Percentiles rank a stretch among this genome's conserved stretches.
Conservation (phyloP, 2,113 vertebrate genomes). For the Syrmaticus mikado region DNA sequence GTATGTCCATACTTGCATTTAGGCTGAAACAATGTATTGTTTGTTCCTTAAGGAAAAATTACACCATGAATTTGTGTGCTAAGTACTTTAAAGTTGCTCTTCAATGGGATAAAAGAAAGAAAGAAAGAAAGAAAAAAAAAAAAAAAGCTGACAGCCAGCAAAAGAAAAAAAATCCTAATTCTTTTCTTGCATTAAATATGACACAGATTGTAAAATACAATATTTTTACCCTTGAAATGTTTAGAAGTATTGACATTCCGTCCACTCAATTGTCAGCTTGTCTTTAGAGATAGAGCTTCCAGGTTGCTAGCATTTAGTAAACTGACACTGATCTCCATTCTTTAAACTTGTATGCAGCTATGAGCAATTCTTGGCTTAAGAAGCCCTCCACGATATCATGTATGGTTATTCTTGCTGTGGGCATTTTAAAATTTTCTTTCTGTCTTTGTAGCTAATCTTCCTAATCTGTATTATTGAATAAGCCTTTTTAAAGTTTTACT, state of each 20-base stretch:
- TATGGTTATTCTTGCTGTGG: slow-evolving; percentile 50
- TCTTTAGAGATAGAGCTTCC: slow-evolving; percentile 75
- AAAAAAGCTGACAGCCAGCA: slow-evolving; percentile 89
- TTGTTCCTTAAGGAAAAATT: background rate
- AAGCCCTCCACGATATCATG: background rate
- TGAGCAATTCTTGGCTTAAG: slow-evolving; percentile 48
- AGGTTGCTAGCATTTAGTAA: slow-evolving; percentile 78
- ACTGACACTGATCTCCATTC: slow-evolving; percentile 80
- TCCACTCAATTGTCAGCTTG: slow-evolving; percentile 78
- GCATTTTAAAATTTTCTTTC: background rate
- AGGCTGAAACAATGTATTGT: background rate
- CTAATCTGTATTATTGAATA: background rate
- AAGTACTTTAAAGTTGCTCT: slow-evolving; percentile 65
- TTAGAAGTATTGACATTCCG: slow-evolving; percentile 87
- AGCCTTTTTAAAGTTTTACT: background rate
- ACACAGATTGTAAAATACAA: slow-evolving; percentile 89
- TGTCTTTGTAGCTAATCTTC: background rate
- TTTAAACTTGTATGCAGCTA: slow-evolving; percentile 60
- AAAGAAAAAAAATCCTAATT: slow-evolving; percentile 88
- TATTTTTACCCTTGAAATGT: slow-evolving; percentile 92
- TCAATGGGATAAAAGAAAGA: slow-evolving; percentile 75
- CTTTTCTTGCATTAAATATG: slow-evolving; percentile 92
- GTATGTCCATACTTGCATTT: background rate
- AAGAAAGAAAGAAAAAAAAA: slow-evolving; percentile 76
- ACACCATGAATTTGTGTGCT: slow-evolving; percentile 6